Conservation (phyloP, 2,113 vertebrate species). For the Catagonus wagneri region DNA sequence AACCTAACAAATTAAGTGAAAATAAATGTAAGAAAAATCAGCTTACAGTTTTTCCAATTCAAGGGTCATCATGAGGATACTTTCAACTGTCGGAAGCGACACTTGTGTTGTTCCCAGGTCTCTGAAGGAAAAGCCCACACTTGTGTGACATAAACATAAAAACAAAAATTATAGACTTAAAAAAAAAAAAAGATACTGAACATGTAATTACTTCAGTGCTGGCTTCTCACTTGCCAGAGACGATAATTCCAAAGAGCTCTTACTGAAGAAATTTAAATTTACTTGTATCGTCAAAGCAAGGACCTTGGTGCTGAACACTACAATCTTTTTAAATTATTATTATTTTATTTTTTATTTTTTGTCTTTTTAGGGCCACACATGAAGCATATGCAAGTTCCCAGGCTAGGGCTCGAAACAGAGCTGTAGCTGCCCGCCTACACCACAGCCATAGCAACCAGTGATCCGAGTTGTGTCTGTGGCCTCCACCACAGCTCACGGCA, state of each 20-base stretch:
- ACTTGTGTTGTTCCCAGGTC: too few species aligned
- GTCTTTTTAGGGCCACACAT: too few species aligned
- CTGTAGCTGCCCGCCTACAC: too few species aligned
- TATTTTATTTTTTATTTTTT: background rate
- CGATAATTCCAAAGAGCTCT: background rate
- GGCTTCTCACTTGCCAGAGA: background rate
- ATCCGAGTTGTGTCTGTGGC: too few species aligned
- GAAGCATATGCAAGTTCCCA: too few species aligned
- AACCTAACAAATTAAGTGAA: background rate
- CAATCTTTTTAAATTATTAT: background rate
- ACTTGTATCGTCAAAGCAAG: background rate
- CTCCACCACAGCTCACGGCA: too few species aligned
- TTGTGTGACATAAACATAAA: too few species aligned
- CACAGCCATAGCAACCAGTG: too few species aligned
- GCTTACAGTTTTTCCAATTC: constrained; percentile 84
- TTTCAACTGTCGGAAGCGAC: constrained; percentile 10
- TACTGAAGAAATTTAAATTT: background rate
- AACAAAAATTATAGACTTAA: too few species aligned
- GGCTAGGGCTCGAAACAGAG: too few species aligned
- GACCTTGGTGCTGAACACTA: background rate
- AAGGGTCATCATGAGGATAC: constrained; percentile 60
- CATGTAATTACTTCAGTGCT: background rate
- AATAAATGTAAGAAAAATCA: background rate
- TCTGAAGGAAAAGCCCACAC: too few species aligned
- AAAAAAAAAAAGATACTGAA: background rate